Evolutionary conservation across 2,797 vertebrate genomes (phyloP), one percentile per base, ranked within the genome.

Genomic region (Acanthurus lineatus): DNA sequence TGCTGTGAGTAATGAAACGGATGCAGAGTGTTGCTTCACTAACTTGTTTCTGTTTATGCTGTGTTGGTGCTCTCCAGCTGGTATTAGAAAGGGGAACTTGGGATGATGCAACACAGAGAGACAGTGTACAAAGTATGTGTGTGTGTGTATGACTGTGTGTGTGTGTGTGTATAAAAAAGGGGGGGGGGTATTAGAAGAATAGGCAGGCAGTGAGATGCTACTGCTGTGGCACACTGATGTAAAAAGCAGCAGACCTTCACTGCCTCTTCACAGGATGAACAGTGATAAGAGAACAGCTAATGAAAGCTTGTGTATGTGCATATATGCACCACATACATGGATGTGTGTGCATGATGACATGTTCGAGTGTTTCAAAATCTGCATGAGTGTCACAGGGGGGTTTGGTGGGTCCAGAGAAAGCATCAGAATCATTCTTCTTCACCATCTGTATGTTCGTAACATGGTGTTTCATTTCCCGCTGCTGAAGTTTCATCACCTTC

Each of bases 221-320:
- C 69, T 69, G 77, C 73, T 82, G 84, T 60, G 53, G 78, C 64
- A 81, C 80, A 92, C 85, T 82, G 85, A 88, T 88, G 82, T 77
- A 72, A 85, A 81, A 87, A 79, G 73, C 86, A 89, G 72, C 8
- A 9, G 67, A 67, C 73, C 84, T 69, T 88, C 62, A 7, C 62
- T 17, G 64, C 73, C 73, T 88, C 72, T 80, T 79, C 75, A 66
- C 52, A 76, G 62, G 57, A 68, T 87, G 89, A 91, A 90, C 81
- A 90, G 75, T 82, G 74, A 83, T 82, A 70, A 77, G 76, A 77
- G 68, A 78, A 65, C 20, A 68, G 69, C 76, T 88, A 88, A 88
- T 84, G 88, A 82, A 87, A 51, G 65, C 22, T 48, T 81, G 59
- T 52, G 56, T 66, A 61, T 62, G 49, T 5, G 64, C 5, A 28